These are phyloP conservation scores for Drosophila ironensis DNA, from an alignment of 1,140 invertebrate species.

Conservation along the genomic window DNA sequence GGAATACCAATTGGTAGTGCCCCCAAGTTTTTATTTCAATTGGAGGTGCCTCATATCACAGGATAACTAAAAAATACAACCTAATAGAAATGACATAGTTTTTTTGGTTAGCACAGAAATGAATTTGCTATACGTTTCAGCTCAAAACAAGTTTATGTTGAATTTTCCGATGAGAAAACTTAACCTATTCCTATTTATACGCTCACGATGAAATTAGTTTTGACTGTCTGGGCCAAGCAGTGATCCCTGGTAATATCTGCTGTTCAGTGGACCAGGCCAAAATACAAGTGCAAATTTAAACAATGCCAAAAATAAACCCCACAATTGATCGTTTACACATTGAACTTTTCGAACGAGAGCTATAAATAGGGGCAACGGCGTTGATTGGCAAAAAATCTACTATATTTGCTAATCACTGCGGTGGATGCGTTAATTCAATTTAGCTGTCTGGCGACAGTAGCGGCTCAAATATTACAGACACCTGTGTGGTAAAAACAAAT, in stretches of 20 bases:
- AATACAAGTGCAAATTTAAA: slow-evolving; percentile 30
- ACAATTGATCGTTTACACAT: slow-evolving; percentile 51
- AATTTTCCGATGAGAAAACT: too few relatives aligned
- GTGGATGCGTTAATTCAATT: slow-evolving; percentile 51
- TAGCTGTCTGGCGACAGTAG: slow-evolving; percentile 15
- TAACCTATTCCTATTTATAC: not conserved
- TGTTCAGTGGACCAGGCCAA: slow-evolving; percentile 20
- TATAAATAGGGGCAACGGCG: slow-evolving; percentile 53
- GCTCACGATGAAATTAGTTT: not conserved
- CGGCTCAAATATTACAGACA: slow-evolving; percentile 4
- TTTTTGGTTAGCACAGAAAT: too few relatives aligned
- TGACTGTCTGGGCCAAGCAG: slow-evolving; percentile 14
- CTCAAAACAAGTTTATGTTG: too few relatives aligned
- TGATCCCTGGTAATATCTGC: slow-evolving; percentile 12
- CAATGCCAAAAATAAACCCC: slow-evolving; percentile 50
- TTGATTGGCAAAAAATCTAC: slow-evolving; percentile 37
- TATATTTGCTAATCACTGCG: slow-evolving; percentile 37
- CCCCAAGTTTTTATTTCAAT: too few relatives aligned
- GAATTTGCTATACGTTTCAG: too few relatives aligned
- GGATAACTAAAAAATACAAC: too few relatives aligned
- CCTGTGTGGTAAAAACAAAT: slow-evolving; percentile 9
- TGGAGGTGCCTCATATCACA: too few relatives aligned
- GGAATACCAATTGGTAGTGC: too few relatives aligned
- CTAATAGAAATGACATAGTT: too few relatives aligned
- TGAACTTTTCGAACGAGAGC: slow-evolving; percentile 46